These are phyloP conservation scores for Cheiracanthium punctorium DNA, from an alignment of 2,888 invertebrate species.

Conservation along the genomic window DNA sequence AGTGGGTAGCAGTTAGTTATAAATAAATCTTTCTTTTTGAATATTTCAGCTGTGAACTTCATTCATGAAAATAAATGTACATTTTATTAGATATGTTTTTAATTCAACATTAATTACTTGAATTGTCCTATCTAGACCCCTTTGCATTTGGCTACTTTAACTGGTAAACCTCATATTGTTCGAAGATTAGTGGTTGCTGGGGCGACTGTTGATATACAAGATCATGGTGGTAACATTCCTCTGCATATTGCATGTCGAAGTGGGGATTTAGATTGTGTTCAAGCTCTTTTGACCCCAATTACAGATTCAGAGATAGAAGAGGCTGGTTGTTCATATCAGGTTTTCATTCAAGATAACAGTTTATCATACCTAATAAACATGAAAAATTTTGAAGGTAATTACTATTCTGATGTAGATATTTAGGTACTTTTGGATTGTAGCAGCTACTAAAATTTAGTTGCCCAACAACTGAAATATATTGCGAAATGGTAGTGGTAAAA, in stretches of 20 bases:
- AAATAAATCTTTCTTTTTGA: too few relatives aligned
- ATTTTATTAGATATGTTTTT: too few relatives aligned
- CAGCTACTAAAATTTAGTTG: too few relatives aligned
- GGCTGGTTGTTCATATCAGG: slow-evolving; percentile 76
- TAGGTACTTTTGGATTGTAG: too few relatives aligned
- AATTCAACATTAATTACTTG: too few relatives aligned
- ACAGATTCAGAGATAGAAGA: slow-evolving; percentile 73
- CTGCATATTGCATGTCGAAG: slow-evolving; percentile 87
- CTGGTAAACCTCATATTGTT: slow-evolving; percentile 84
- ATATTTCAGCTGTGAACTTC: too few relatives aligned
- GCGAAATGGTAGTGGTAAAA: too few relatives aligned
- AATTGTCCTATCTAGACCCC: slow-evolving; percentile 81
- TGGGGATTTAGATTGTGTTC: slow-evolving; percentile 84
- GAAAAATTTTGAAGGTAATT: slow-evolving; percentile 87
- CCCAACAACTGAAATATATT: too few relatives aligned
- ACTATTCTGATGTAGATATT: too few relatives aligned
- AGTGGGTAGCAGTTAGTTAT: too few relatives aligned
- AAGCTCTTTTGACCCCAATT: slow-evolving; percentile 81
- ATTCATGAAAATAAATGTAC: too few relatives aligned
- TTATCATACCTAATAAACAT: slow-evolving; percentile 82
- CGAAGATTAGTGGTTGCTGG: slow-evolving; percentile 88
- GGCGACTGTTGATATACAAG: slow-evolving; percentile 81
- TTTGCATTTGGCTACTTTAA: slow-evolving; percentile 89
- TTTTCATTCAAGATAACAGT: slow-evolving; percentile 77
- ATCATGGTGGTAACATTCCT: slow-evolving; percentile 88